Base-by-base conservation (phyloP, 1,140 invertebrate genomes). In the Neodiprion lecontei region DNA sequence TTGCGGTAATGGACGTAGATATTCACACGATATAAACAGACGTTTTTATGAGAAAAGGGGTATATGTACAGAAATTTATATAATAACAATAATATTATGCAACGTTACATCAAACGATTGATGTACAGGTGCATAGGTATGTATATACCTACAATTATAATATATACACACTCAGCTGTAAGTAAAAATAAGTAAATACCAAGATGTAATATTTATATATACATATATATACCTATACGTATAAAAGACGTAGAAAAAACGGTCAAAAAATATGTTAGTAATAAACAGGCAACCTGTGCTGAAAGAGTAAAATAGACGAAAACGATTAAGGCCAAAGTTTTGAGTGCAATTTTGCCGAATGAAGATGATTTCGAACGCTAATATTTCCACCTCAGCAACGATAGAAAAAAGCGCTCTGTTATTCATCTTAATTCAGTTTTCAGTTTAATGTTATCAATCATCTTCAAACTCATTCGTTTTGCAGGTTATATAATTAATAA, bases 221-320 rank as follows among this genome's bases (percentile, higher is more conserved):
- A 72, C 69, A 72, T 75, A 66, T 17, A 53, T 40, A 72, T 48
- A 69, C 50, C 47, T 61, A 48, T 28, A 40, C n/a, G 53, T 61
- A 61, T 61, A 12, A 61, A 61, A 61, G 53, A 61, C n/a, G n/a
- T 61, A 12, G 53, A 61, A n/a, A 61, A 61, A 61, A 61, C 5
- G 5, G 65, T 65, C 4, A 1, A 69, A 69, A 23, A 71, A 40
- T 69, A 69, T 48, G 9, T 71, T 40, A 23, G 67, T 69, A 69
- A 8, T 61, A 61, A 67, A 70, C 81, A 85, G 82, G 82, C 84
- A 86, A 82, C 83, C 80, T 84, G 82, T 85, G 84, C 82, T 85
- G 83, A 75, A 84, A 84, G 76, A 78, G 74, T 67, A 76, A 80
- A 68, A 75, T 70, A 79, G 68, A 78, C 69, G 14, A 47, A 79